Percentiles rank a stretch among this genome's conserved stretches.
Evolutionary conservation across 1,140 invertebrate species (phyloP).

Genomic region (Papilio machaon): DNA sequence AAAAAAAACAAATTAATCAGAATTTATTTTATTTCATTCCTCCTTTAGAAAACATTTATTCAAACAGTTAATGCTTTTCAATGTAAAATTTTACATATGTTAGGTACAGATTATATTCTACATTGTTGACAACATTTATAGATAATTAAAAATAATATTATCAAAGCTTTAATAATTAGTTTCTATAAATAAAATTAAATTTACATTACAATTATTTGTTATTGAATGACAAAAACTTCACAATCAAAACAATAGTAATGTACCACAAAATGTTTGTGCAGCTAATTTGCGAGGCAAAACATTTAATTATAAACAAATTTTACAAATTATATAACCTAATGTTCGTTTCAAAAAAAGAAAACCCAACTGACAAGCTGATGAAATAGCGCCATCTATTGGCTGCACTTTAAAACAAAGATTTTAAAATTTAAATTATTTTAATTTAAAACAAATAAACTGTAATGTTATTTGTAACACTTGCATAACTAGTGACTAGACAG

Average conservation of each 20-base stretch:
- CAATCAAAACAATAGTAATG: background rate
- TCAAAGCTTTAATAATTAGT: conserved; percentile 2
- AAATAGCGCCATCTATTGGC: too few relatives aligned
- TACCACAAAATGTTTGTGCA: background rate
- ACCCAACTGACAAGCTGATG: too few relatives aligned
- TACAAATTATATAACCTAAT: too few relatives aligned
- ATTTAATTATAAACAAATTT: background rate
- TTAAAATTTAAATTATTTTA: too few relatives aligned
- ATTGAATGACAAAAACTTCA: background rate
- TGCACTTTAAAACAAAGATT: too few relatives aligned
- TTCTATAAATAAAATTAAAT: background rate
- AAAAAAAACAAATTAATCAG: conserved; percentile 42
- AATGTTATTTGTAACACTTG: too few relatives aligned
- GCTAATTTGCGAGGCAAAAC: background rate
- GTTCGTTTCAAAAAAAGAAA: too few relatives aligned
- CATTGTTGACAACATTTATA: background rate
- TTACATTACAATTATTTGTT: background rate
- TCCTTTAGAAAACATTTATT: conserved; percentile 55
- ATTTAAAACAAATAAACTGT: too few relatives aligned
- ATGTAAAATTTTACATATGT: conserved; percentile 32
- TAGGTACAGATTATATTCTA: background rate
- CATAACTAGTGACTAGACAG: background rate
- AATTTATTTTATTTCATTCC: conserved; percentile 47
- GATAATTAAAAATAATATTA: background rate
- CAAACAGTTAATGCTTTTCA: conserved; percentile 37